Evolutionary conservation across 2,888 invertebrate species (phyloP), one percentile per base, ranked within the genome.

Genomic region (Drosophila parthenogenetica): DNA sequence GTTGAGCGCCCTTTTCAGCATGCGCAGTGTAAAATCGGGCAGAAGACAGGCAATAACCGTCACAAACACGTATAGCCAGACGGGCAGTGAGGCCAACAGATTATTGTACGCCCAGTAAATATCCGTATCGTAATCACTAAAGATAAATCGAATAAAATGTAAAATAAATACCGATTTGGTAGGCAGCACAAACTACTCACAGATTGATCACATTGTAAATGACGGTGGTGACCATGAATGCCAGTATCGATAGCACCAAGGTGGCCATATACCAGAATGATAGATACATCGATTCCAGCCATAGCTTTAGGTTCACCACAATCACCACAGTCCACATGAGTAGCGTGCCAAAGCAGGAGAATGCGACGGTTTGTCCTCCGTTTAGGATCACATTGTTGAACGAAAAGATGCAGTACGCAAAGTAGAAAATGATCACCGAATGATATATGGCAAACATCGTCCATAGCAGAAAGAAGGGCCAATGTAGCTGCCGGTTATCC

Each of bases 381-480:
- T 85, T 87, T 39, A 93, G 91, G 69, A 94, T 92, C 8, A 94
- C 92, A 11, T 94, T 92, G 73, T 93, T 93, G 2, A 81, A 88
- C 11, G 81, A 78, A 84, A 94, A 92, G 2, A 93, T 83, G 50
- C 90, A 83, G 69, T 90, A 92, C 0, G 94, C 91, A 79, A 94
- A 93, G 72, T 93, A 93, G 90, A 94, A 96, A 37, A 95, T 93
- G n/a, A 95, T 91, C 5, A 93, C 65, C 0, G 95, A 93, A 86
- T 96, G 96, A 93, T 95, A 96, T 0, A 94, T 71, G 3, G 94
- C 95, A 73, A 93, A 89, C 11, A 93, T 2, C 16, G 93, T 93
- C 96, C 96, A 96, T 53, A 92, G 92, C 0, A 93, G 53, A 90
- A 96, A 96, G 69, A 94, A 93, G 0, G 87, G 83, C 93, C 94